Conservation (phyloP, 1,140 invertebrate genomes). For the Armadillidium nasatum region DNA sequence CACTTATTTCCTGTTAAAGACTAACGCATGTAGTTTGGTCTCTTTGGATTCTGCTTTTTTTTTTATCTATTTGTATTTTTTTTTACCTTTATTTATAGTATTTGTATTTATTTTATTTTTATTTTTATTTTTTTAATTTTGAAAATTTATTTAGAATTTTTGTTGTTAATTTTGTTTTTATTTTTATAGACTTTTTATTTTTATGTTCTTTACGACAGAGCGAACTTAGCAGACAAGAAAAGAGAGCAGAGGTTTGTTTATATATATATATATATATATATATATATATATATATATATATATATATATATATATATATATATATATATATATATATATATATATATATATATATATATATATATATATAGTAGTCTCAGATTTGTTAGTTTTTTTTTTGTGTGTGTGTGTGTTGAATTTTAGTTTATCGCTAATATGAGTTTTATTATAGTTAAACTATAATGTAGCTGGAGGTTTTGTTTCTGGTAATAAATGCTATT, state of each 20-base stretch:
- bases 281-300: constrained; percentile 19
- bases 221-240: constrained; percentile 36
- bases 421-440: no score
- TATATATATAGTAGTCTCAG: no score
- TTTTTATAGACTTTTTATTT: constrained; percentile 24
- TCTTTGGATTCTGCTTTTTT: constrained; percentile 10
- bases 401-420: no score
- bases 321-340: not conserved
- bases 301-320: constrained; percentile 5
- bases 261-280: constrained; percentile 7
- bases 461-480: no score
- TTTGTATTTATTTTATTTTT: no score
- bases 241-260: constrained; percentile 38
- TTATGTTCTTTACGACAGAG: constrained; percentile 37
- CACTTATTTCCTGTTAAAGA: no score
- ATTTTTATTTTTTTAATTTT: no score
- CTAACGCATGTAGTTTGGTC: constrained; percentile 3
- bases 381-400: no score
- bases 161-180: not conserved
- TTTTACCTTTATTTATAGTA: no score
- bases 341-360: not conserved
- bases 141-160: no score
- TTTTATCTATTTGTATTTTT: not conserved
- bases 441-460: no score
- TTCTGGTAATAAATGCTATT: no score